Evolutionary conservation across 53 echinoderm and acorn worm genomes (phyloP).

Genomic region (Antedon mediterranea): DNA sequence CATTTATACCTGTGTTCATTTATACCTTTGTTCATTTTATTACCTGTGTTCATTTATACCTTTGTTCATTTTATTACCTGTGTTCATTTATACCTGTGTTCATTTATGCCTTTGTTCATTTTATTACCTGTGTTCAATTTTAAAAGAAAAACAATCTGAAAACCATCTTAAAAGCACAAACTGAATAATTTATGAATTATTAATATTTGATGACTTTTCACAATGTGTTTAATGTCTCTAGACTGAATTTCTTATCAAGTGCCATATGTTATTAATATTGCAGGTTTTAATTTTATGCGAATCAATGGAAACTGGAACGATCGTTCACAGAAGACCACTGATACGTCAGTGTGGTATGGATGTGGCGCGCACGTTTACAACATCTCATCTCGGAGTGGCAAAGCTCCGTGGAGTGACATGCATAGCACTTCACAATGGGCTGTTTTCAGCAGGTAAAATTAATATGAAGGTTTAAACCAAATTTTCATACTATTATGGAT

Average conservation of each 20-base stretch:
- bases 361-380: conserved; percentile 97
- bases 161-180: too few relatives aligned
- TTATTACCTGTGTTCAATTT: too few relatives aligned
- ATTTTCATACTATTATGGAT: too few relatives aligned
- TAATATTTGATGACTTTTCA: neutral
- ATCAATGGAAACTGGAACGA: conserved; percentile 98
- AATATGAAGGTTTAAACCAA: neutral
- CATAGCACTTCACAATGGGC: conserved; percentile 98
- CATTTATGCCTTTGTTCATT: too few relatives aligned
- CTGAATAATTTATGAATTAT: too few relatives aligned
- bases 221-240: neutral
- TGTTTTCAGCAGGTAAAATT: conserved; percentile 69
- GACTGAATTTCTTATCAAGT: neutral
- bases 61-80: too few relatives aligned
- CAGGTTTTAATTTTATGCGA: conserved; percentile 87
- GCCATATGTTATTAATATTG: neutral
- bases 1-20: too few relatives aligned
- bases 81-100: too few relatives aligned
- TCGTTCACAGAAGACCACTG: conserved; percentile 74
- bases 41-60: too few relatives aligned
- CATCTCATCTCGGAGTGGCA: conserved; percentile 59
- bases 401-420: conserved; percentile 88
- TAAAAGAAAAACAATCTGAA: too few relatives aligned
- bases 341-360: conserved; percentile 90
- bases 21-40: too few relatives aligned